Conservation (phyloP, 2,797 vertebrate genomes). For the Poeciliopsis turneri region DNA sequence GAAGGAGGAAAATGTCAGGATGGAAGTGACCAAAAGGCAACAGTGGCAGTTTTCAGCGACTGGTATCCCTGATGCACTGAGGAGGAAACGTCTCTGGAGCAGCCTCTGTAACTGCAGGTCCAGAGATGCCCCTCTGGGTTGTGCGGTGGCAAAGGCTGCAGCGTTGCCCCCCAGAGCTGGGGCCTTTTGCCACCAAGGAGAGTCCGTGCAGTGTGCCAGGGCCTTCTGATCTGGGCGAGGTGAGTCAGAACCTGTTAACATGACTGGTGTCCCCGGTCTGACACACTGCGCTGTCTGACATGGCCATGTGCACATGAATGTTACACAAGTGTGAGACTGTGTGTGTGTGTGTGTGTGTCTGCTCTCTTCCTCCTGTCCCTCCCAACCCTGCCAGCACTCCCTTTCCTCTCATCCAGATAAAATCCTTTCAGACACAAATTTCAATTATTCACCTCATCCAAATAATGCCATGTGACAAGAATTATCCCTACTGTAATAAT, state of each 20-base stretch:
- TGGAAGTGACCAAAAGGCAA: slow-evolving; percentile 58
- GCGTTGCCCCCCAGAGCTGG: slow-evolving; percentile 57
- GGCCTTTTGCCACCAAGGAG: slow-evolving; percentile 65
- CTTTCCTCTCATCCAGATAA: slow-evolving; percentile 86
- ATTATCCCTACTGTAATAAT: slow-evolving; percentile 90
- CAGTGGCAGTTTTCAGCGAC: slow-evolving; percentile 58
- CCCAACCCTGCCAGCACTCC: slow-evolving; percentile 79
- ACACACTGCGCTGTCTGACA: slow-evolving; percentile 69
- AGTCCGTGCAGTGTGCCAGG: slow-evolving; percentile 59
- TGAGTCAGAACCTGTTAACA: slow-evolving; percentile 86
- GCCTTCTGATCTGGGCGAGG: slow-evolving; percentile 78
- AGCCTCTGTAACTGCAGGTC: slow-evolving; percentile 51
- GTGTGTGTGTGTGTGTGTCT: slow-evolving; percentile 16
- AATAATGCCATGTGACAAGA: slow-evolving; percentile 91
- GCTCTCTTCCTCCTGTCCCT: slow-evolving; percentile 50
- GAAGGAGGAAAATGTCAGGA: slow-evolving; percentile 32
- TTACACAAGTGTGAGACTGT: slow-evolving; percentile 51
- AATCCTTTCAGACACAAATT: slow-evolving; percentile 91
- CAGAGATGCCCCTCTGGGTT: slow-evolving; percentile 60
- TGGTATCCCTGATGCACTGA: slow-evolving; percentile 59
- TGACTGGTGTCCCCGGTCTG: slow-evolving; percentile 82
- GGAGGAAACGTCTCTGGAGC: slow-evolving; percentile 35
- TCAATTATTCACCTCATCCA: slow-evolving; percentile 91
- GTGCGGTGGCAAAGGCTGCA: slow-evolving; percentile 46
- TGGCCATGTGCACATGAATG: slow-evolving; percentile 71